Percentiles rank a stretch among this genome's conserved stretches.
Evolutionary conservation across 1,140 invertebrate species (phyloP).

Genomic region (Listronotus oregonensis): DNA sequence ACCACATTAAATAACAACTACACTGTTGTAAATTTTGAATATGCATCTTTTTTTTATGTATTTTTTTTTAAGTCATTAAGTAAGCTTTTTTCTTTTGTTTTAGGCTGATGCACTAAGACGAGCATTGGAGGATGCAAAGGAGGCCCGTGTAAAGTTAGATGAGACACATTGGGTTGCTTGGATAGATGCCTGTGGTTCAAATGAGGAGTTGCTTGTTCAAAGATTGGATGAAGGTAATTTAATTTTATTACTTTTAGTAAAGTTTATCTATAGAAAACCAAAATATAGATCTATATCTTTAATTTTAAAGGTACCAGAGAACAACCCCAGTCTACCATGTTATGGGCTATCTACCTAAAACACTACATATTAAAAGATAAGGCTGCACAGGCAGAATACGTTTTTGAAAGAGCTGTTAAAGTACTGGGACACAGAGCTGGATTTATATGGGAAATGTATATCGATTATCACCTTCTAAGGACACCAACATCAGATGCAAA

Average conservation of each 20-base stretch:
- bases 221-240: slow-evolving; percentile 34
- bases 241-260: background rate
- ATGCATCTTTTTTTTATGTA: too few relatives aligned
- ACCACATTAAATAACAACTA: background rate
- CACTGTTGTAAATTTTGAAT: background rate
- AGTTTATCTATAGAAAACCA: background rate
- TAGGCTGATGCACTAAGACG: slow-evolving; percentile 21
- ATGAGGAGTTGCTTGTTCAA: slow-evolving; percentile 26
- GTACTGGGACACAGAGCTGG: background rate
- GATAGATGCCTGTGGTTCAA: slow-evolving; percentile 29
- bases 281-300: too few relatives aligned
- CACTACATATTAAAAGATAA: slow-evolving; percentile 30
- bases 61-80: too few relatives aligned
- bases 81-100: background rate
- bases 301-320: slow-evolving; percentile 24
- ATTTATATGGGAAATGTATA: too few relatives aligned
- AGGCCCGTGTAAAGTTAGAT: slow-evolving; percentile 15
- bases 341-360: slow-evolving; percentile 35
- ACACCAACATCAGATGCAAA: too few relatives aligned
- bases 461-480: too few relatives aligned
- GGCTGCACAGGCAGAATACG: slow-evolving; percentile 12
- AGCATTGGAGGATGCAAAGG: slow-evolving; percentile 32
- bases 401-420: slow-evolving; percentile 27
- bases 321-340: slow-evolving; percentile 26
- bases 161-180: slow-evolving; percentile 38